These are phyloP conservation scores for Apodemus agrarius DNA, from an alignment of 2,797 vertebrate genomes.

Conservation along the genomic window DNA sequence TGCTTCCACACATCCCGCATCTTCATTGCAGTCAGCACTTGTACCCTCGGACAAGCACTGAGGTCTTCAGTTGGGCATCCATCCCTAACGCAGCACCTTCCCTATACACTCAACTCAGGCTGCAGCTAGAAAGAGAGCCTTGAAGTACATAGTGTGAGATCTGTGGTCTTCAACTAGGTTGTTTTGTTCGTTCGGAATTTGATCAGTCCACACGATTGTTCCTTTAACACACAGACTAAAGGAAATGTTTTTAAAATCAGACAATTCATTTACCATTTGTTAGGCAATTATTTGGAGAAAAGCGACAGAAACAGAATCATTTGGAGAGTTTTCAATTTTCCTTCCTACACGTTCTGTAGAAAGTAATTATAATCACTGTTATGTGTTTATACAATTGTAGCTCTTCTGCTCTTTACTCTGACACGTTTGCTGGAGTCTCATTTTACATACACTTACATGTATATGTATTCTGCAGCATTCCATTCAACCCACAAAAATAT, in stretches of 20 bases:
- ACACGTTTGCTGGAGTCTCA: neutral
- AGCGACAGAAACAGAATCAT: constrained; percentile 50
- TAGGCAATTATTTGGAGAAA: constrained; percentile 39
- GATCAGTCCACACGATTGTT: constrained; percentile 28
- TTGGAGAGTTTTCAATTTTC: constrained; percentile 59
- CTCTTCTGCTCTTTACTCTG: constrained; percentile 53
- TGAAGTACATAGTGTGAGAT: neutral
- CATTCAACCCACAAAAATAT: neutral
- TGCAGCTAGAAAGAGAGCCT: constrained; percentile 22
- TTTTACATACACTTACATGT: constrained; percentile 32
- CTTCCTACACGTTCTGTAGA: neutral
- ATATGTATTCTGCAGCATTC: neutral
- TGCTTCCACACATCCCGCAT: neutral
- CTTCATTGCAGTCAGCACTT: neutral
- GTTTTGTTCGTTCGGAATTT: constrained; percentile 65
- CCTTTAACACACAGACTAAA: constrained; percentile 44
- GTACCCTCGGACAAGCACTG: neutral
- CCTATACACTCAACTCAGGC: neutral
- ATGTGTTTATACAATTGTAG: constrained; percentile 46
- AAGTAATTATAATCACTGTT: constrained; percentile 63
- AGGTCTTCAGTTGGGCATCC: neutral
- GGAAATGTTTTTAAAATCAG: constrained; percentile 45
- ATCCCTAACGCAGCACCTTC: neutral
- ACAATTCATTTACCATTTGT: constrained; percentile 48
- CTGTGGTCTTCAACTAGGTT: neutral